phyloP scores from a whole-genome alignment of 1,140 invertebrate genomes.

The Eubasilissa regina region DNA sequence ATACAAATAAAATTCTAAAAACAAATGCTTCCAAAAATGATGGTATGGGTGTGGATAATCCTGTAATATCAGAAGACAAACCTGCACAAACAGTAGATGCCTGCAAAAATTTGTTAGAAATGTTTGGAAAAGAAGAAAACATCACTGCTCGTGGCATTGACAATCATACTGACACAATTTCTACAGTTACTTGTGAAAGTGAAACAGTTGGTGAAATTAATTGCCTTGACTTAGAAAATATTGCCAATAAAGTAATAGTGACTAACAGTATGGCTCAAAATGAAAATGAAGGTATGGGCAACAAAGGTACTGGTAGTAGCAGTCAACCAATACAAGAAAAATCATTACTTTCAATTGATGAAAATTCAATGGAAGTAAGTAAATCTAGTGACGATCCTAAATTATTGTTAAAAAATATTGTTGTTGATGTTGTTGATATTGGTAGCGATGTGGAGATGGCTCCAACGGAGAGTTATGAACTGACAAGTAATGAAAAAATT shows the following conservation, averaged over 20 bases:
- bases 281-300: too few species aligned
- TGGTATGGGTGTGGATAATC: too few species aligned
- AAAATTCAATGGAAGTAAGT: neutral
- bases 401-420: too few species aligned
- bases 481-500: neutral
- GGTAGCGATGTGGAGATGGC: too few species aligned
- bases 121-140: conserved; percentile 17
- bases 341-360: neutral
- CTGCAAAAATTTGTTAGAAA: conserved; percentile 38
- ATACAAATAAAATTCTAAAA: neutral
- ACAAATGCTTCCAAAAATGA: neutral
- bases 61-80: neutral
- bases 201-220: neutral
- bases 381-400: too few species aligned
- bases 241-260: too few species aligned
- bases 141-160: neutral
- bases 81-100: conserved; percentile 22
- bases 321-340: too few species aligned
- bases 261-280: too few species aligned
- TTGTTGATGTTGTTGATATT: too few species aligned
- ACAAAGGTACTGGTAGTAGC: too few species aligned
- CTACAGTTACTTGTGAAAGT: neutral
- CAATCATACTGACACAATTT: neutral
- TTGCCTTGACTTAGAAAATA: too few species aligned
- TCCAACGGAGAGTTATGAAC: too few species aligned